phyloP scores from a whole-genome alignment of 2,888 invertebrate species.

The Drosophila emarginata region DNA sequence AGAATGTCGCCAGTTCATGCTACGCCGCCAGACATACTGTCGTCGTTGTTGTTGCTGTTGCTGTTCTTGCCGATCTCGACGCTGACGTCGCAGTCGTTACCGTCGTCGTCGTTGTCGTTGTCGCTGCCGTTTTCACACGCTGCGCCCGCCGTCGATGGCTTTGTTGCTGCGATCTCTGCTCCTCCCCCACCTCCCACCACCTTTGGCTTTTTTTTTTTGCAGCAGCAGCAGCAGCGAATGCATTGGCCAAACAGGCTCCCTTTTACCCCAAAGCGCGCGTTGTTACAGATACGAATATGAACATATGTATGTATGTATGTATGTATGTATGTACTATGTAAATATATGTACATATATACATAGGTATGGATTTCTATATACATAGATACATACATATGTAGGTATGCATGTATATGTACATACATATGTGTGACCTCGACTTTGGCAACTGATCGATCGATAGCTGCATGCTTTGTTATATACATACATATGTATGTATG shows the following conservation, averaged over 20 bases:
- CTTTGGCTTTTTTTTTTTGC: slow-evolving; percentile 6
- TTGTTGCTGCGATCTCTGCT: slow-evolving; percentile 13
- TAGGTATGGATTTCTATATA: too few relatives aligned
- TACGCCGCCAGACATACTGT: slow-evolving; percentile 89
- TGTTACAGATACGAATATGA: not conserved
- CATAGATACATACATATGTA: slow-evolving; percentile 8
- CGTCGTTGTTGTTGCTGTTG: slow-evolving; percentile 81
- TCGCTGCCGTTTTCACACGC: slow-evolving; percentile 46
- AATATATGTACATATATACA: too few relatives aligned
- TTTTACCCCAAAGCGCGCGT: not conserved
- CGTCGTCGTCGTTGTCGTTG: slow-evolving; percentile 26
- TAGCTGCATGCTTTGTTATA: not conserved
- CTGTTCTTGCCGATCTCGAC: slow-evolving; percentile 29
- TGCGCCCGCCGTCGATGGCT: slow-evolving; percentile 27
- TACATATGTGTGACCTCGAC: slow-evolving; percentile 11
- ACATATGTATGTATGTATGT: slow-evolving; percentile 14
- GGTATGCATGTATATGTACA: not conserved
- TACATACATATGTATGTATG: not conserved
- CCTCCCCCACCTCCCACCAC: slow-evolving; percentile 8
- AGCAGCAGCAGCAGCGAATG: too few relatives aligned
- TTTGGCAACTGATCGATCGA: slow-evolving; percentile 20
- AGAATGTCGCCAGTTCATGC: slow-evolving; percentile 95
- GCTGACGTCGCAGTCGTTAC: slow-evolving; percentile 23
- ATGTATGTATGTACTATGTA: not conserved
- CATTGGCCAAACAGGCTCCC: not conserved